phyloP scores from a whole-genome alignment of 2,797 vertebrate genomes.

The Propithecus perrieri region DNA sequence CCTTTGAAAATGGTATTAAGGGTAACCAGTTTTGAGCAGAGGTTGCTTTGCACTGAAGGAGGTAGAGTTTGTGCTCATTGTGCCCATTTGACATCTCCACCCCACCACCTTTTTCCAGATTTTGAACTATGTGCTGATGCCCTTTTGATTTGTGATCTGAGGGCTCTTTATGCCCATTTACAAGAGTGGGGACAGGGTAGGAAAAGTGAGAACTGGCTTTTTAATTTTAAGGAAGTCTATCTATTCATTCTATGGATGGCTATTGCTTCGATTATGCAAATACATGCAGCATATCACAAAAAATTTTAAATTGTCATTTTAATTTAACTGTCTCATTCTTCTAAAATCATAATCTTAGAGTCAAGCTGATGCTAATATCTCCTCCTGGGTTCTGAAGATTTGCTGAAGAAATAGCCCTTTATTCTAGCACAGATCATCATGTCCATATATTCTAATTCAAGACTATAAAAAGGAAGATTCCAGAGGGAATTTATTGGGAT shows the following conservation, averaged over 20 bases:
- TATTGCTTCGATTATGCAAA: neutral
- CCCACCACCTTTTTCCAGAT: neutral
- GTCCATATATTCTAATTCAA: constrained; percentile 10
- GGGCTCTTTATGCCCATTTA: neutral
- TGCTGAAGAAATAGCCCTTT: neutral
- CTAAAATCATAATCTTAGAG: neutral
- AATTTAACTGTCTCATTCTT: neutral
- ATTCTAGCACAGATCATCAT: neutral
- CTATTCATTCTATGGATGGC: neutral
- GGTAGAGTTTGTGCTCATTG: neutral
- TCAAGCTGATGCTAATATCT: neutral
- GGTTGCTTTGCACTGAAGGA: neutral
- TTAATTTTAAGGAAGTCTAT: neutral
- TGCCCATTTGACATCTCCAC: neutral
- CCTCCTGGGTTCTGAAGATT: neutral
- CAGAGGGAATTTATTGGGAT: constrained; percentile 24
- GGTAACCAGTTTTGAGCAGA: neutral
- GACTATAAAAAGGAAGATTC: neutral
- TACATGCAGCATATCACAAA: neutral
- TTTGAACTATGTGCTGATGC: neutral
- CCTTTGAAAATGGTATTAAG: constrained; percentile 20
- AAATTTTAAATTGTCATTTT: constrained; percentile 7
- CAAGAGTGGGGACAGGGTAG: neutral
- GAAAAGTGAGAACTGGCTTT: neutral
- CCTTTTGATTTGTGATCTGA: neutral